Evolutionary conservation across 2,797 vertebrate species (phyloP).

Genomic region (Gymnothorax javanicus): DNA sequence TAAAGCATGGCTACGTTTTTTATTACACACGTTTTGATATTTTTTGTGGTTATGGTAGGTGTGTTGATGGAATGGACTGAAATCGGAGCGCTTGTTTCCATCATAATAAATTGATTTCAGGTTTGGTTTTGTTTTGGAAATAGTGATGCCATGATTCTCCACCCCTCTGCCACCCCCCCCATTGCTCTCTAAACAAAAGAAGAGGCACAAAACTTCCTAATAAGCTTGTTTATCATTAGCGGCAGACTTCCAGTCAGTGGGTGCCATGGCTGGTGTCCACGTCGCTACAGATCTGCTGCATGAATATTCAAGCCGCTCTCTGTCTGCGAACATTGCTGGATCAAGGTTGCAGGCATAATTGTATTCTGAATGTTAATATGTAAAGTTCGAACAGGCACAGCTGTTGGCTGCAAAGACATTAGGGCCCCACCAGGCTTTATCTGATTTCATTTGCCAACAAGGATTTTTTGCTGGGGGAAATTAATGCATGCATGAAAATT

Average conservation of each 20-base stretch:
- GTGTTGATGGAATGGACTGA: slow-evolving; percentile 7
- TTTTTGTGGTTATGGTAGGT: not conserved
- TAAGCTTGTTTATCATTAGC: slow-evolving; percentile 78
- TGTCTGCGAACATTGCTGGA: slow-evolving; percentile 66
- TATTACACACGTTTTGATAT: slow-evolving; percentile 27
- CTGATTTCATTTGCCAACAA: slow-evolving; percentile 75
- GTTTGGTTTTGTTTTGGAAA: slow-evolving; percentile 23
- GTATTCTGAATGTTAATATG: slow-evolving; percentile 31
- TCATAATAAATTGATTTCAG: slow-evolving; percentile 20
- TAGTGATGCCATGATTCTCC: slow-evolving; percentile 43
- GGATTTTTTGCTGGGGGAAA: slow-evolving; percentile 72
- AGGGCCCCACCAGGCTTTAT: slow-evolving; percentile 69
- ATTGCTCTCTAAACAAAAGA: slow-evolving; percentile 60
- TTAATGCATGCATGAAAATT: slow-evolving; percentile 68
- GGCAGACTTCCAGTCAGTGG: slow-evolving; percentile 64
- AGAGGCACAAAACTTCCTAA: slow-evolving; percentile 74
- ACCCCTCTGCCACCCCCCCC: slow-evolving; percentile 37
- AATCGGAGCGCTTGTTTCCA: not conserved
- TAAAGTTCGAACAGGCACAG: slow-evolving; percentile 27
- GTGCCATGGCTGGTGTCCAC: slow-evolving; percentile 74
- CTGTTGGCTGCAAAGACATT: slow-evolving; percentile 70
- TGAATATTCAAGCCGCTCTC: slow-evolving; percentile 71
- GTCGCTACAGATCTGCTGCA: slow-evolving; percentile 54
- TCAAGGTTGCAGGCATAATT: slow-evolving; percentile 63
- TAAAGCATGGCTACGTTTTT: slow-evolving; percentile 38